A percentile compares a stretch with the other conserved stretches of the same genome.
These are phyloP conservation scores for Pampusana beccarii DNA, from an alignment of 2,113 vertebrate species.

Conservation along the genomic window DNA sequence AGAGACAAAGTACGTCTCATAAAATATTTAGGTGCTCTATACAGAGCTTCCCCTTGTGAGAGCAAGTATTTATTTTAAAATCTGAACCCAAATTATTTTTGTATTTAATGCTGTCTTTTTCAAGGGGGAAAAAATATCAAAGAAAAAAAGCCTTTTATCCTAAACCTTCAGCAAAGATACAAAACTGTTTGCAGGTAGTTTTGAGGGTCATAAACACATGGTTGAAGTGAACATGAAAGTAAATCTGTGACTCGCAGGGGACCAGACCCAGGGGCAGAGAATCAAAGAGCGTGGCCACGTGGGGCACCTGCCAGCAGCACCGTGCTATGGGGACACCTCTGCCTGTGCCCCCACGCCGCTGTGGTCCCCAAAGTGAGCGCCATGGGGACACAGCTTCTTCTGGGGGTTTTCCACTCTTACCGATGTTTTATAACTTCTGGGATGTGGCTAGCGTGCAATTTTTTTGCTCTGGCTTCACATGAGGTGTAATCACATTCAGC, in stretches of 20 bases:
- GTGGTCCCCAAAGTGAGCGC: neutral
- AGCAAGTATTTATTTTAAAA: neutral
- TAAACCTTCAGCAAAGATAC: neutral
- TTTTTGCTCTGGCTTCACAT: neutral
- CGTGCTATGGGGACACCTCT: neutral
- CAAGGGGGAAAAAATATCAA: fast-evolving
- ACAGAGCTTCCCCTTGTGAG: neutral
- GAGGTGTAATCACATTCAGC: neutral
- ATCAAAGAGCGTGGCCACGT: fast-evolving
- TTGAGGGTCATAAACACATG: neutral
- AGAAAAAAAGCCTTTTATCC: neutral
- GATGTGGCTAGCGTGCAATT: fast-evolving
- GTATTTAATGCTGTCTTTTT: neutral
- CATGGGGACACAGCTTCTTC: neutral
- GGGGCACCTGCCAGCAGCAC: neutral
- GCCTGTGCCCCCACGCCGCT: fast-evolving
- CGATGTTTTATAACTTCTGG: neutral
- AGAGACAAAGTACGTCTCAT: neutral
- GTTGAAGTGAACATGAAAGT: neutral
- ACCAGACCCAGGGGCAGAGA: neutral
- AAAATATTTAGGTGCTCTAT: neutral
- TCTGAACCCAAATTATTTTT: neutral
- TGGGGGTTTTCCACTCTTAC: neutral
- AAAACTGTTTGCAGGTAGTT: neutral
- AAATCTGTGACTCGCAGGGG: neutral